phyloP scores from a whole-genome alignment of 2,888 invertebrate genomes.

The Polydrusus tereticollis region DNA sequence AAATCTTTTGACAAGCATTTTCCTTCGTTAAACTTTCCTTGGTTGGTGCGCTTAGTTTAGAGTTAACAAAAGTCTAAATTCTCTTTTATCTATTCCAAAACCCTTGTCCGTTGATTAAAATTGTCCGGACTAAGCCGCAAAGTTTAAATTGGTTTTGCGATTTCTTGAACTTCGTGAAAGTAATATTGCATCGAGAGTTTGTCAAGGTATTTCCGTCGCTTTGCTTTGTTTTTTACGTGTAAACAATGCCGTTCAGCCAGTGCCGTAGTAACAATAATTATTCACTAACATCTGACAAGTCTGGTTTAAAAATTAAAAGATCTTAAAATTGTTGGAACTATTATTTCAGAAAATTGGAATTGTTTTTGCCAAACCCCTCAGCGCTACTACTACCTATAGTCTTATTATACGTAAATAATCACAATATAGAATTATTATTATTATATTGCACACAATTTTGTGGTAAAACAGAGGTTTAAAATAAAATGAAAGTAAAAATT shows the following conservation, averaged over 20 bases:
- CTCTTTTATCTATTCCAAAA: slow-evolving; percentile 41
- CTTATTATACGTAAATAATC: too few relatives aligned
- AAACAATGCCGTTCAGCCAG: neutral
- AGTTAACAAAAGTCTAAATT: slow-evolving; percentile 12
- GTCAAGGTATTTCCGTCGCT: slow-evolving; percentile 32
- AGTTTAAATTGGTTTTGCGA: slow-evolving; percentile 45
- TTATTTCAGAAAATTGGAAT: too few relatives aligned
- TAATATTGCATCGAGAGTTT: slow-evolving; percentile 36
- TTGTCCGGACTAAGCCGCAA: slow-evolving; percentile 31
- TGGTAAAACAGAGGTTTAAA: too few relatives aligned
- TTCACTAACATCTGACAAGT: too few relatives aligned
- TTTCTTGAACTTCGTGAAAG: slow-evolving; percentile 43
- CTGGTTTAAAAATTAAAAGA: too few relatives aligned
- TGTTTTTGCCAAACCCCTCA: too few relatives aligned
- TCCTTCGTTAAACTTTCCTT: slow-evolving; percentile 12
- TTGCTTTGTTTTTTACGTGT: slow-evolving; percentile 11
- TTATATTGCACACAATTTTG: too few relatives aligned
- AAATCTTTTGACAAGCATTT: slow-evolving; percentile 2
- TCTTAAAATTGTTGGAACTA: too few relatives aligned
- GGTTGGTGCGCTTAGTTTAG: slow-evolving; percentile 5
- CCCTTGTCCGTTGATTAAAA: slow-evolving; percentile 42
- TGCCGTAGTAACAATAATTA: neutral
- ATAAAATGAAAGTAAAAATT: too few relatives aligned
- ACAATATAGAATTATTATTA: too few relatives aligned
- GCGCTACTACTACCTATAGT: too few relatives aligned